Base-by-base conservation (phyloP, 2,888 invertebrate species). In the Stenodera caucasica region DNA sequence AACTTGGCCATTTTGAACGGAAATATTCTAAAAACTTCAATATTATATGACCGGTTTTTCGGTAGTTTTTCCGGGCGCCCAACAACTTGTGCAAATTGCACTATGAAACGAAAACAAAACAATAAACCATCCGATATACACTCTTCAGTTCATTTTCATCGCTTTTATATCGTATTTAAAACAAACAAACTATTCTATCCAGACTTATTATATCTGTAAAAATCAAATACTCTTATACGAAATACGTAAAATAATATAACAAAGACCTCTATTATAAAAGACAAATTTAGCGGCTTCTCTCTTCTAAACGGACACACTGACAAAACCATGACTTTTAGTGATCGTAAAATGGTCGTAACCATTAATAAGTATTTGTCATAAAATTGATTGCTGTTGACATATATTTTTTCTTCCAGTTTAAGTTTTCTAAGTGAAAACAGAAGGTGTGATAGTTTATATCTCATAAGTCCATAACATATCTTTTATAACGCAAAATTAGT, bases 321-420 rank as follows among this genome's bases (percentile, higher is more conserved):
- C 73, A 75, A 72, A 75, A 74, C 75, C 74, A 71, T 71, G 77
- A 82, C 82, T 82, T 84, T 84, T 83, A 84, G 80, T 72, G 78
- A 74, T 82, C 83, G 82, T 84, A 84, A 84, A 83, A 81, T 75
- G 77, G 78, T 80, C 81, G 81, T 84, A 82, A 83, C 82, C 82
- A 82, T 83, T 83, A 84, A 84, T 83, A 83, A 83, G 81, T 81
- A 82, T 82, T 81, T 80, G 73, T 76, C 83, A 82, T 83, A 83
- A 83, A 83, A 83, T 81, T 81, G 81, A 83, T 83, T 82, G 81
- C 79, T 80, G 82, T 83, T 82, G 82, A 83, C 83, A 83, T 82
- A 81, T 82, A 81, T 80, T 80, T 81, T 78, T 21, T 21, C 11
- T 5, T 18, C 11, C n/a, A n/a, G n/a, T n/a, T n/a, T n/a, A n/a